phyloP scores from a whole-genome alignment of 2,888 invertebrate species.

The Cerastoderma edule region DNA sequence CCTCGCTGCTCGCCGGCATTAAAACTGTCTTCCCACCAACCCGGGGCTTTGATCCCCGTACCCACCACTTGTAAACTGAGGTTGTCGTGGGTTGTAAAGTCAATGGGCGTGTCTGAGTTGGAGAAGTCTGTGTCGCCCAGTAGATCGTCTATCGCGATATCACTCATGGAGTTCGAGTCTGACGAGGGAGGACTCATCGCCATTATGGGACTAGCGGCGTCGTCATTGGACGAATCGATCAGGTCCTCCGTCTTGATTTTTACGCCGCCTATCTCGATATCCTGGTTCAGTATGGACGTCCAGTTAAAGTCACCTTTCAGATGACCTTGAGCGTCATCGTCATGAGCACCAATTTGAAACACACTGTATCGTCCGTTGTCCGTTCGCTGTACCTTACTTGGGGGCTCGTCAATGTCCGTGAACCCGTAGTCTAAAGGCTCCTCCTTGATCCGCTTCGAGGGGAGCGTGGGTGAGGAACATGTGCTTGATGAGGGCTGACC shows the following conservation, averaged over 20 bases:
- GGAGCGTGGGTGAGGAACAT: conserved; percentile 53
- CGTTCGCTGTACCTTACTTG: conserved; percentile 41
- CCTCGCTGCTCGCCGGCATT: conserved; percentile 61
- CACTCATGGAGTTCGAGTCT: conserved; percentile 77
- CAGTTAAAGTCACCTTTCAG: conserved; percentile 80
- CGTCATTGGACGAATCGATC: conserved; percentile 69
- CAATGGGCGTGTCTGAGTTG: conserved; percentile 73
- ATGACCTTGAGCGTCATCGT: conserved; percentile 67
- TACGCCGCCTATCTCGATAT: conserved; percentile 81
- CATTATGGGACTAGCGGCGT: conserved; percentile 71
- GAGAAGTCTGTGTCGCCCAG: conserved; percentile 70
- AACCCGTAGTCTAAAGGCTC: conserved; percentile 69
- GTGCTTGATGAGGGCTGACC: conserved; percentile 41
- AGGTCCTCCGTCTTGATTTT: conserved; percentile 81
- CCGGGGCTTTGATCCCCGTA: conserved; percentile 80
- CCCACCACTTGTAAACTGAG: conserved; percentile 81
- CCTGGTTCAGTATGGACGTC: conserved; percentile 81
- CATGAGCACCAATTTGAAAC: conserved; percentile 63
- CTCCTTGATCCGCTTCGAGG: conserved; percentile 70
- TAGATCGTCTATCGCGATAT: conserved; percentile 80
- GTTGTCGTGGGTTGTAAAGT: conserved; percentile 72
- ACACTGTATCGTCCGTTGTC: conserved; percentile 58
- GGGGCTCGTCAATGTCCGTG: conserved; percentile 46
- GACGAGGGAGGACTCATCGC: conserved; percentile 81
- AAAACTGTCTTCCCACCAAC: conserved; percentile 82